Evolutionary conservation across 2,797 vertebrate genomes (phyloP).

Genomic region (Chaetodon trifasciatus): DNA sequence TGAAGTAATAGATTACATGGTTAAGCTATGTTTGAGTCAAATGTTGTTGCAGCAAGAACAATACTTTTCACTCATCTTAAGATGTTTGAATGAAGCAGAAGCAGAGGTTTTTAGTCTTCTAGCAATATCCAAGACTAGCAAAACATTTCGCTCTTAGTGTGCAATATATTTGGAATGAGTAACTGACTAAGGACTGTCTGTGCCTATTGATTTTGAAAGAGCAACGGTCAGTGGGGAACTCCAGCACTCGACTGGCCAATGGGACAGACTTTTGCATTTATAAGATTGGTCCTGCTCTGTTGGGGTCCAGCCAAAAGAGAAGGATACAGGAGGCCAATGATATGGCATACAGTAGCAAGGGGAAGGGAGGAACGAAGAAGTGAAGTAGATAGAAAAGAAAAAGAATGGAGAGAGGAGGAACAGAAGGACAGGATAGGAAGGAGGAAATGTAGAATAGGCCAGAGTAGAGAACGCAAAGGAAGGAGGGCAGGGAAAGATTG

Average conservation of each 20-base stretch:
- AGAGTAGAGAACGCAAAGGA: not conserved
- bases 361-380: not conserved
- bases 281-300: not conserved
- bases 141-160: not conserved
- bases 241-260: not conserved
- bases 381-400: not conserved
- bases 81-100: not conserved
- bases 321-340: not conserved
- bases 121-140: not conserved
- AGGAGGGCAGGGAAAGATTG: not conserved
- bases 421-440: not conserved
- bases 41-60: too few species aligned
- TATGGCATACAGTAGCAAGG: not conserved
- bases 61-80: too few species aligned
- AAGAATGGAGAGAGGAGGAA: not conserved
- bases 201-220: not conserved
- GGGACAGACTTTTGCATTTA: not conserved
- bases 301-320: not conserved
- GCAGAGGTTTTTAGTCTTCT: not conserved
- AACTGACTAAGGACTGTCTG: not conserved
- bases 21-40: too few species aligned
- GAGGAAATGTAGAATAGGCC: not conserved
- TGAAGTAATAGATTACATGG: too few species aligned
- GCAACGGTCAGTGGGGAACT: not conserved
- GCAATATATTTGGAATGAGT: not conserved